phyloP scores from a whole-genome alignment of 2,797 vertebrate species.

The Rhabdophis nuchalis region DNA sequence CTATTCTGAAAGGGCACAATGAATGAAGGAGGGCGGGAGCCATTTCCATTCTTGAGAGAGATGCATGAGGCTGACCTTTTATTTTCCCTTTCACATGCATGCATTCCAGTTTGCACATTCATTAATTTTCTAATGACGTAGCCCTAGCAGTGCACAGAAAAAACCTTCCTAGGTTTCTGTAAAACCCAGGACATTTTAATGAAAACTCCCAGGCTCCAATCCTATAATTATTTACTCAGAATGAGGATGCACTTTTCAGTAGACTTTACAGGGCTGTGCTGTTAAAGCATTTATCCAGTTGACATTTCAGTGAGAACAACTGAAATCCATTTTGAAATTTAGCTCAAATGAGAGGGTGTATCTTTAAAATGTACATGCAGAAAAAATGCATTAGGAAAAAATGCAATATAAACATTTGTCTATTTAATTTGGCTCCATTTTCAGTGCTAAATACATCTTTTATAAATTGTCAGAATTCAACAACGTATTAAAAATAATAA shows the following conservation, averaged over 20 bases:
- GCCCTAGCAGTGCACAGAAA: neutral
- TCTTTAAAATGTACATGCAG: neutral
- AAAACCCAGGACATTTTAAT: neutral
- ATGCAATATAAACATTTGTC: neutral
- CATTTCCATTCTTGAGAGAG: slow-evolving; percentile 3
- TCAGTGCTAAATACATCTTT: neutral
- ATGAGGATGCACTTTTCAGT: neutral
- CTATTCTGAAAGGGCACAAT: slow-evolving; percentile 12
- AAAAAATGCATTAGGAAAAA: neutral
- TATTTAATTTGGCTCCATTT: neutral
- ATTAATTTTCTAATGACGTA: neutral
- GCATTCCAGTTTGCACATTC: neutral
- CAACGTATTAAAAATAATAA: neutral
- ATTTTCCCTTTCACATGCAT: slow-evolving; percentile 4
- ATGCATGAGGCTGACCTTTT: slow-evolving; percentile 18
- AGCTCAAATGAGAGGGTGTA: neutral
- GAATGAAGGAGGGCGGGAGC: neutral
- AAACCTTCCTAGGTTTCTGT: neutral
- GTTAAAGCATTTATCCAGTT: neutral
- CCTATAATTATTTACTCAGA: neutral
- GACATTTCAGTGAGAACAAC: neutral
- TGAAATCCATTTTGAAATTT: neutral
- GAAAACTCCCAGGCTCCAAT: neutral
- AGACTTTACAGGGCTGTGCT: neutral
- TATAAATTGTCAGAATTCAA: neutral